Evolutionary conservation across 2,888 invertebrate species (phyloP).

Genomic region (Acanthosepion esculentum): DNA sequence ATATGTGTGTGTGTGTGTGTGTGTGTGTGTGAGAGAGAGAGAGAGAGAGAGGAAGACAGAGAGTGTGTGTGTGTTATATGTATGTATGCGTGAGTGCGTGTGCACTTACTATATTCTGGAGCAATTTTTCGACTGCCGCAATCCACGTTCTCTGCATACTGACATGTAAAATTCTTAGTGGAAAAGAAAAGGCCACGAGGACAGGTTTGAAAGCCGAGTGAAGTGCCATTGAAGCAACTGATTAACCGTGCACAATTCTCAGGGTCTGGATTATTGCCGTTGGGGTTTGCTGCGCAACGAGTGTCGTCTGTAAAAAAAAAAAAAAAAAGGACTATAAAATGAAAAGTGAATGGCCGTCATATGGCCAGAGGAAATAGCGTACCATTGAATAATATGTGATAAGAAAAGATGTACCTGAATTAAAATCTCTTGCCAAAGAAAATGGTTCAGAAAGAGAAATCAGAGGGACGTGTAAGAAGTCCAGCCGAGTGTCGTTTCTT

Average conservation of each 20-base stretch:
- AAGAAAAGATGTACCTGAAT: no score
- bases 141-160: slow-evolving; percentile 25
- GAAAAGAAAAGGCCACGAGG: slow-evolving; percentile 36
- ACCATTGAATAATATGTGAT: no score
- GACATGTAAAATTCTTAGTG: neutral
- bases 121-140: neutral
- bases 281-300: neutral
- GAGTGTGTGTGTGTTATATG: neutral
- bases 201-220: slow-evolving; percentile 39
- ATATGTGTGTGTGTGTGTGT: no score
- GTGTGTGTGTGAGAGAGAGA: no score
- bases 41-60: no score
- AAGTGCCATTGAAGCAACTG: slow-evolving; percentile 36
- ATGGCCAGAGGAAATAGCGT: no score
- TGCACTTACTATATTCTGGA: neutral
- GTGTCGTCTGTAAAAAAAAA: slow-evolving; percentile 40
- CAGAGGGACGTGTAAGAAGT: no score
- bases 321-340: no score
- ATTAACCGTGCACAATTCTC: slow-evolving; percentile 44
- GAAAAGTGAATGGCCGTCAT: no score
- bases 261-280: slow-evolving; percentile 43
- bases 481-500: no score
- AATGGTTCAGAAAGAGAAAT: no score
- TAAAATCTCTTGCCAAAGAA: no score
- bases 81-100: neutral